Base-by-base conservation (phyloP, 2,113 vertebrate species). In the Nettapus auritus region DNA sequence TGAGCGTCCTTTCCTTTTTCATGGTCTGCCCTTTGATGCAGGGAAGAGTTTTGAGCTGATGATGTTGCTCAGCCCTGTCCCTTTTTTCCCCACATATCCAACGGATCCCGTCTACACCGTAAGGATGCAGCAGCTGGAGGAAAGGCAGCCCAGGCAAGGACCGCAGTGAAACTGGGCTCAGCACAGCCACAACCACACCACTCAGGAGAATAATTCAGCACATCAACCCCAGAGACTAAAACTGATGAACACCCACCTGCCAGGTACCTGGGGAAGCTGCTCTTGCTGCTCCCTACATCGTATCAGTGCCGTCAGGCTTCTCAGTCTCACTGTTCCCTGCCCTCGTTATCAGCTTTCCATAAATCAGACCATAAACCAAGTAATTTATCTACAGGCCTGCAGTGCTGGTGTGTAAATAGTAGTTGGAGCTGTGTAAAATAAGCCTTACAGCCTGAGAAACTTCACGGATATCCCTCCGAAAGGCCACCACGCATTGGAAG, bases 131-230 rank as follows among this genome's bases (percentile, higher is more conserved):
- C 28, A 75, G 15, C 15, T 81, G 52, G 11, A 81, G 70, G 69
- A 67, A 86, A 22, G 23, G 56, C 73, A 83, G 36, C 19, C n/a
- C 0, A 3, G 52, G 52, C 1, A 64, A 29, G 19, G 59, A 15
- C 44, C 52, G 33, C 3, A 6, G 16, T 31, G 79, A 83, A 60
- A 25, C 66, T 71, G 36, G n/a, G 53, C 38, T 88, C 70, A 60
- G 17, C 46, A 46, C 0, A 0, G 33, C 53, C 81, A 42, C 44
- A 64, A 73, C 64, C 46, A 40, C 3, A 4, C 13, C 31, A 33
- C 20, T 29, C 36, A 86, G 42, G 44, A 80, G n/a, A 53, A 86
- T 82, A 86, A 66, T 18, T 34, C 71, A 90, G 17, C n/a, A 80
- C 63, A 64, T 93, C 55, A 77, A 2, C 15, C 50, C 1, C 4